Conservation (phyloP, 1,140 invertebrate genomes). For the Neodiprion pinetum region DNA sequence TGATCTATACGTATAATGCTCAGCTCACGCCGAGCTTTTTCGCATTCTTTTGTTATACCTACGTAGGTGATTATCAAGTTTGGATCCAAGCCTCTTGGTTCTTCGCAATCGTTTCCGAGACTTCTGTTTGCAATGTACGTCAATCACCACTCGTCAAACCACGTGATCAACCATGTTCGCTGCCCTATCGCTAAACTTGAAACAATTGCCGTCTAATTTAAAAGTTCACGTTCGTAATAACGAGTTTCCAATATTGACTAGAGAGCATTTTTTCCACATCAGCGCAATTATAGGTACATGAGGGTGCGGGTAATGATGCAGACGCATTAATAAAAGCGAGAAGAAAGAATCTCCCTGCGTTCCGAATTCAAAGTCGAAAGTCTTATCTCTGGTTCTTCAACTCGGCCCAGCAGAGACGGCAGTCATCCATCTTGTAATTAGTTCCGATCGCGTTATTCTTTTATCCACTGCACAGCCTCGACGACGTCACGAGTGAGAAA, state of each 20-base stretch:
- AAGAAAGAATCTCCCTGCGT: neutral
- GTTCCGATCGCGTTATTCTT: constrained; percentile 17
- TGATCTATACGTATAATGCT: constrained; percentile 55
- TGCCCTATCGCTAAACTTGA: constrained; percentile 17
- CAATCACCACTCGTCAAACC: too few relatives aligned
- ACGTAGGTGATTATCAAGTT: neutral
- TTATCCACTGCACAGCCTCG: neutral
- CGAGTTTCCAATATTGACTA: too few relatives aligned
- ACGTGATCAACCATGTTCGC: too few relatives aligned
- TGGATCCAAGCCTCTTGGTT: too few relatives aligned
- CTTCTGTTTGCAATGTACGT: too few relatives aligned
- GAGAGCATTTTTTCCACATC: too few relatives aligned
- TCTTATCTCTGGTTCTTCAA: neutral
- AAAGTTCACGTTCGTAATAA: neutral
- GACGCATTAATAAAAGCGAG: neutral
- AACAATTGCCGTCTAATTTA: neutral
- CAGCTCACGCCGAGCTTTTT: neutral
- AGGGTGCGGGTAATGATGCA: constrained; percentile 12
- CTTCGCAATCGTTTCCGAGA: too few relatives aligned
- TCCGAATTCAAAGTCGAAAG: neutral
- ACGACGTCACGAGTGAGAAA: constrained; percentile 4
- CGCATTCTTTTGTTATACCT: neutral
- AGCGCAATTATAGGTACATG: too few relatives aligned
- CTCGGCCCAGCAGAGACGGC: neutral
- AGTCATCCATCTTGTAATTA: constrained; percentile 16